Percentiles rank a stretch among this genome's conserved stretches.
Evolutionary conservation across 1,140 invertebrate genomes (phyloP).

Genomic region (Cylas formicarius): DNA sequence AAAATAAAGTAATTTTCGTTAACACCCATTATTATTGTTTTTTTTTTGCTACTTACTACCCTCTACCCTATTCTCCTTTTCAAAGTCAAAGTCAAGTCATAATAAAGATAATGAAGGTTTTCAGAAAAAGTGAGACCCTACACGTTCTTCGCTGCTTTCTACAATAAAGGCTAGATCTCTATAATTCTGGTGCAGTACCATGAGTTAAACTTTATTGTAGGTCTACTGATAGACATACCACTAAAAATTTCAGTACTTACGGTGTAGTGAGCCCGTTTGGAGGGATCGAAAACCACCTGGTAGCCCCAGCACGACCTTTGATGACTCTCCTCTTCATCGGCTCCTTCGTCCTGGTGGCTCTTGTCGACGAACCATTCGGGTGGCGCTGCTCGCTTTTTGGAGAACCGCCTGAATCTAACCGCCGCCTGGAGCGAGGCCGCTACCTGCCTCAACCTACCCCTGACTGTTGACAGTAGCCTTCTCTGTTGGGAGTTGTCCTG

Average conservation of each 20-base stretch:
- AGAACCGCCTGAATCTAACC: conserved; percentile 36
- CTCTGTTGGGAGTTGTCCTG: conserved; percentile 34
- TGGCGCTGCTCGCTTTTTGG: conserved; percentile 33
- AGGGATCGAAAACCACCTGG: conserved; percentile 55
- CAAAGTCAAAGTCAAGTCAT: no score
- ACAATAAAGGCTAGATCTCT: no score
- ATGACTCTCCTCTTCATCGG: conserved; percentile 34
- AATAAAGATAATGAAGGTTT: no score
- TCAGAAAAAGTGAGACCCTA: no score
- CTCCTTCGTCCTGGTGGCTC: conserved; percentile 43
- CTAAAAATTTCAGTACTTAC: no score
- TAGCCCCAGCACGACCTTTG: conserved; percentile 46
- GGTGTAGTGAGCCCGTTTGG: conserved; percentile 55
- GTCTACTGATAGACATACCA: neutral
- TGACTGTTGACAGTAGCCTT: conserved; percentile 32
- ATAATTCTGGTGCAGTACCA: no score
- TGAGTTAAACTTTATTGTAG: no score
- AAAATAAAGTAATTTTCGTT: no score
- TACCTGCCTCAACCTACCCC: conserved; percentile 34
- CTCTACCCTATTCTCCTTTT: no score
- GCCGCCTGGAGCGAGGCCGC: conserved; percentile 39
- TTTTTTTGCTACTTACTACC: no score
- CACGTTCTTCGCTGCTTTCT: no score
- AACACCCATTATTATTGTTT: no score
- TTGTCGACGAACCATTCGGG: conserved; percentile 59